Conservation (phyloP, 2,888 invertebrate genomes). For the Acanthopleura granulata region DNA sequence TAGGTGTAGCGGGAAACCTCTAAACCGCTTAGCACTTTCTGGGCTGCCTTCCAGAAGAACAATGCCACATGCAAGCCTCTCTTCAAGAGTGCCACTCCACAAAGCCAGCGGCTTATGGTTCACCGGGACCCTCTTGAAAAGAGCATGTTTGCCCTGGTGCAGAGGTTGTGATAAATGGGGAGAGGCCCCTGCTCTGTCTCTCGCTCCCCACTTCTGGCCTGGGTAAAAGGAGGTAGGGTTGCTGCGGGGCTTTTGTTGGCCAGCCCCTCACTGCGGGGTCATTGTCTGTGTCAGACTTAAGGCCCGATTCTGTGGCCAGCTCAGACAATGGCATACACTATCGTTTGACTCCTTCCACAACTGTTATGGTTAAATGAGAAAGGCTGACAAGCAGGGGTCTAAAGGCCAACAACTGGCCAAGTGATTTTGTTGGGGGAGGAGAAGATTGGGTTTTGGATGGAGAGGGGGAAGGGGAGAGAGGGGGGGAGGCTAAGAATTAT, state of each 20-base stretch:
- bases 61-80: conserved; percentile 5
- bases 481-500: not conserved
- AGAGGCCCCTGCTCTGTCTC: too few species aligned
- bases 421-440: not conserved
- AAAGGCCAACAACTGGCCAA: not conserved
- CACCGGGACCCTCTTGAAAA: too few species aligned
- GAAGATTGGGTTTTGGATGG: not conserved
- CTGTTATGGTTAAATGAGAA: conserved; percentile 4
- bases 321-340: not conserved
- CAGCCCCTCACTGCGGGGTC: not conserved
- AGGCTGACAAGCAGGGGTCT: not conserved
- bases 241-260: not conserved
- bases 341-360: conserved; percentile 7
- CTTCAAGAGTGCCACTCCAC: not conserved
- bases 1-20: not conserved
- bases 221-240: too few species aligned
- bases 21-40: conserved; percentile 4
- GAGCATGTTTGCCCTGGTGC: too few species aligned
- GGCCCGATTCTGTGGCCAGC: not conserved
- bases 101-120: too few species aligned
- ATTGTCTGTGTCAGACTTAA: not conserved
- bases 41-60: not conserved
- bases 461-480: too few species aligned
- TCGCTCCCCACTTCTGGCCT: too few species aligned
- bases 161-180: too few species aligned